Evolutionary conservation across 2,888 invertebrate genomes (phyloP).

Genomic region (Drosophila rellima): DNA sequence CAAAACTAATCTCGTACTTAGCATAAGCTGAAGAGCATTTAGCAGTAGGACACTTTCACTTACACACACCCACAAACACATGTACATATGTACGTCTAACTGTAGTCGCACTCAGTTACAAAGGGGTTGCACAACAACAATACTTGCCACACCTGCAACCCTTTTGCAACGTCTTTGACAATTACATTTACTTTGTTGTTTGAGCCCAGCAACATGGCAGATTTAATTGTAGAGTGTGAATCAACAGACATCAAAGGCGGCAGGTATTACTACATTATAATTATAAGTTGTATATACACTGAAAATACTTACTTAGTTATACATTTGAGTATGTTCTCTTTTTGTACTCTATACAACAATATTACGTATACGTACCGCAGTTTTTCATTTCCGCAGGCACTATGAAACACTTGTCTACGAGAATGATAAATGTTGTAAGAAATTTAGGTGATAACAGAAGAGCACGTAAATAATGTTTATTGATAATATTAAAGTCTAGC

Average conservation of each 20-base stretch:
- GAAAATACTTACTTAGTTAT: slow-evolving; percentile 15
- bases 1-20: slow-evolving; percentile 39
- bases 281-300: slow-evolving; percentile 48
- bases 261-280: slow-evolving; percentile 33
- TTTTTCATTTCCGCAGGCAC: slow-evolving; percentile 50
- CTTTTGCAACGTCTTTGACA: slow-evolving; percentile 41
- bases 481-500: slow-evolving; percentile 54
- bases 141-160: slow-evolving; percentile 31
- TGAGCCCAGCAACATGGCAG: slow-evolving; percentile 82
- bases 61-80: neutral
- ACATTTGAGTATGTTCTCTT: slow-evolving; percentile 26
- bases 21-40: slow-evolving; percentile 37
- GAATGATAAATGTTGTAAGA: slow-evolving; percentile 5
- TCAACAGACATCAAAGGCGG: slow-evolving; percentile 32
- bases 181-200: slow-evolving; percentile 79
- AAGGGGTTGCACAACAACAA: slow-evolving; percentile 58
- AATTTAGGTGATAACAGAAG: slow-evolving; percentile 41
- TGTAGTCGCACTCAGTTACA: slow-evolving; percentile 66
- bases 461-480: slow-evolving; percentile 45
- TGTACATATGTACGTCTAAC: slow-evolving; percentile 22
- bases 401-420: slow-evolving; percentile 4
- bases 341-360: slow-evolving; percentile 35
- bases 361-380: slow-evolving; percentile 30
- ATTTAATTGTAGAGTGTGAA: slow-evolving; percentile 68
- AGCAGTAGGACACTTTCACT: slow-evolving; percentile 17